Evolutionary conservation across 2,113 vertebrate species (phyloP).

Genomic region (Nymphicus hollandicus): DNA sequence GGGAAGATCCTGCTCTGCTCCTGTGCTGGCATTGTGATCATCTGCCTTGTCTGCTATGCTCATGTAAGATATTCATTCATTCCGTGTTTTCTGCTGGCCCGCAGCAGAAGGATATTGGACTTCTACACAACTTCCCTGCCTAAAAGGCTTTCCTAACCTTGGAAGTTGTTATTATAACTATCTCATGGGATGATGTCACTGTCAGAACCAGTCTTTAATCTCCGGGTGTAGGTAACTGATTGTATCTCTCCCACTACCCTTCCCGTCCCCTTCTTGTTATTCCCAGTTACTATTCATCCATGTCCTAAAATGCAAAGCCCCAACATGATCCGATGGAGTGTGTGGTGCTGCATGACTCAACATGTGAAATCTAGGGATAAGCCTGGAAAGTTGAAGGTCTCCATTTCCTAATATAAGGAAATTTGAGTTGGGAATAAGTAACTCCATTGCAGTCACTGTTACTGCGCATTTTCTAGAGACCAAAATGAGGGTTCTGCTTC

Average conservation of each 20-base stretch:
- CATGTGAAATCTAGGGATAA: not conserved
- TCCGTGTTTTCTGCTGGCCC: not conserved
- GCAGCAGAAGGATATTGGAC: not conserved
- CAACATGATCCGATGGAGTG: rapidly evolving
- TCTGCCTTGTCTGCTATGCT: constrained; percentile 6
- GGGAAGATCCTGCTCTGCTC: constrained; percentile 39
- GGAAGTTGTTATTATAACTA: not conserved
- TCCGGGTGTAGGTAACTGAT: not conserved
- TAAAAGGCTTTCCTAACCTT: not conserved
- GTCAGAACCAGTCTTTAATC: not conserved
- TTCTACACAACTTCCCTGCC: not conserved
- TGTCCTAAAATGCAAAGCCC: not conserved
- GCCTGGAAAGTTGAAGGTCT: not conserved
- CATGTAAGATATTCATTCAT: not conserved
- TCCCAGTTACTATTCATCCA: not conserved
- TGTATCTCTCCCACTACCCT: not conserved
- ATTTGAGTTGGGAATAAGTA: not conserved
- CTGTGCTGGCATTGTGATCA: not conserved
- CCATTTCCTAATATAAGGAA: not conserved
- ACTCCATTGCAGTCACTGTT: not conserved
- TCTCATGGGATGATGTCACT: not conserved
- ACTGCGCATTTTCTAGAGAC: not conserved
- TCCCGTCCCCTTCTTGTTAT: not conserved
- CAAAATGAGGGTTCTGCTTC: not conserved
- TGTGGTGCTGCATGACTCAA: not conserved